Base-by-base conservation (phyloP, 2,113 vertebrate species). In the Oncorhynchus keta region DNA sequence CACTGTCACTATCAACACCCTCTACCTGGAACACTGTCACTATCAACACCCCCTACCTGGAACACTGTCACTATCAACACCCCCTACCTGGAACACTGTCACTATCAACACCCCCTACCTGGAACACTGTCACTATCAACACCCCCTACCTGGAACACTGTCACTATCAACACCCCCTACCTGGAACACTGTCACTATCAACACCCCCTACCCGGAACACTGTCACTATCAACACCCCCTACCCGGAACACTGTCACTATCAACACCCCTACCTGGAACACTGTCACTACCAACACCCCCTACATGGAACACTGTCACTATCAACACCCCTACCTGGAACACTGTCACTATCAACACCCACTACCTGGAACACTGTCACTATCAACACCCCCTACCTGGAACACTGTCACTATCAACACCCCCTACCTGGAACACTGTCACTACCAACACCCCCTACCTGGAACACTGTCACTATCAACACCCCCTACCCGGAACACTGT, bases 1-100 rank as follows among this genome's bases (percentile, higher is more conserved):
- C 68, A 79, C 86, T 89, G 91, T 89, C 90, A 91, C 59, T 62
- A 48, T 24, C 30, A 32, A 32, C 30, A 4, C 57, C 68, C 67
- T 35, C 39, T 64, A 61, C 81, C 83, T 83, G 74, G 35, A 39
- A 45, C 72, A 70, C 68, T 57, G 14, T 57, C 51, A 18, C 59
- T 61, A 48, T 35, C n/a, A 70, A 66, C 70, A n/a, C 57, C 68
- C 67, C 61, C 39, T 64, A 61, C 81, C 83, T 84, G 26, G 26
- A 28, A 28, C 26, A 28, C 26, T 28, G 26, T 28, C 26, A 28
- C 26, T 2, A 28, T 2, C 26, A 28, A 28, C 26, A n/a, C 57
- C 68, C 67, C 61, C 39, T 64, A 61, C 81, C 83, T 84, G 2
- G 26, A 28, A 28, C 26, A 28, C 26, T 28, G 26, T 28, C 26